Conservation (phyloP, 1,140 invertebrate species). For the Eueides isabella region DNA sequence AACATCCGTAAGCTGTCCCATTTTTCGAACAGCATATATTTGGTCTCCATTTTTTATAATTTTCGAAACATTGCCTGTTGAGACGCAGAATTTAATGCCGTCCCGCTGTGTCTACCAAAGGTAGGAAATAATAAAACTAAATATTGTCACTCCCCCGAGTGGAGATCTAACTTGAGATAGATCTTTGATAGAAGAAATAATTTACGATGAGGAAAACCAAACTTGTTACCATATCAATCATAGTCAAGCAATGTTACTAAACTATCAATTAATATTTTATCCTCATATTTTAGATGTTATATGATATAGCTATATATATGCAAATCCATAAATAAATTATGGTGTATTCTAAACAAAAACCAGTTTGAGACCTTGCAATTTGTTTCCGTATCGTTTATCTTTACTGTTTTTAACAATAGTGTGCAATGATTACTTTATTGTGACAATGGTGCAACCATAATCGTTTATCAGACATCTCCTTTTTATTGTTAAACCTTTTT, state of each 20-base stretch:
- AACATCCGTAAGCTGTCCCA: no score
- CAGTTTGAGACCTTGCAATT: constrained; percentile 13
- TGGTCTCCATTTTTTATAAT: no score
- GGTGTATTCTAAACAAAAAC: constrained; percentile 23
- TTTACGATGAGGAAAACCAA: background rate
- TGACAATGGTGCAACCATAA: background rate
- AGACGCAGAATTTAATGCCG: no score
- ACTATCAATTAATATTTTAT: background rate
- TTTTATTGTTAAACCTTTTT: no score
- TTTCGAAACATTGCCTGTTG: no score
- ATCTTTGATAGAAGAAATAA: no score
- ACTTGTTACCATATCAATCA: constrained; percentile 3
- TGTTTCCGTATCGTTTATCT: constrained; percentile 23
- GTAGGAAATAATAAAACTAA: no score
- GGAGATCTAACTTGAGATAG: no score
- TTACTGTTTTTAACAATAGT: background rate
- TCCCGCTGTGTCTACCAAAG: no score
- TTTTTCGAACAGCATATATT: no score
- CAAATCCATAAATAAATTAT: background rate
- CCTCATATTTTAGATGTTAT: constrained; percentile 4
- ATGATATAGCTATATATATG: background rate
- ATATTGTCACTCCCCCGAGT: no score
- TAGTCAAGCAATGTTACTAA: background rate
- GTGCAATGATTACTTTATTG: background rate
- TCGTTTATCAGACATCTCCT: background rate